Percentiles rank a stretch among this genome's conserved stretches.
Evolutionary conservation across 2,888 invertebrate species (phyloP).

Genomic region (Pardosa pseudoannulata): DNA sequence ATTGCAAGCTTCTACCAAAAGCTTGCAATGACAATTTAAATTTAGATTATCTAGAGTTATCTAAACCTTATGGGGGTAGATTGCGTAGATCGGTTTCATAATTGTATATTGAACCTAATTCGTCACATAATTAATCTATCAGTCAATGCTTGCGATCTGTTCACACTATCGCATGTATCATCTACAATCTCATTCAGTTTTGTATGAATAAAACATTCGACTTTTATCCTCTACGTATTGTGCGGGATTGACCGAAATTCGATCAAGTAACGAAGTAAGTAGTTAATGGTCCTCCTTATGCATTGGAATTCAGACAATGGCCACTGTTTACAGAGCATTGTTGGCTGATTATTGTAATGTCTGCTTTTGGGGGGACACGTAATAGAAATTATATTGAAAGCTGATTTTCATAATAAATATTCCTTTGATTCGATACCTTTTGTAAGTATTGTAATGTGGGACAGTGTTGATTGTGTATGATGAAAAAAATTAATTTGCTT

Average conservation of each 20-base stretch:
- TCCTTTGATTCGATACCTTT: not conserved
- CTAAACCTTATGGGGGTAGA: too few relatives aligned
- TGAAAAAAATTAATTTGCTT: not conserved
- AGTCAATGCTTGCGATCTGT: not conserved
- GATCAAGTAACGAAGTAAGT: not conserved
- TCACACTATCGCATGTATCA: not conserved
- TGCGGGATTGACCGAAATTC: not conserved
- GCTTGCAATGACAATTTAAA: too few relatives aligned
- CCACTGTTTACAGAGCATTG: slow-evolving; percentile 5
- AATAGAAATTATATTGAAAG: slow-evolving; percentile 10
- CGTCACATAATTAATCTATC: not conserved
- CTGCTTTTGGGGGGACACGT: not conserved
- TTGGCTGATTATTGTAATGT: not conserved
- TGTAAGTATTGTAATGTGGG: not conserved
- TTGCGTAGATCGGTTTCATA: too few relatives aligned
- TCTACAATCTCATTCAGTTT: not conserved
- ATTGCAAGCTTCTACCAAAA: too few relatives aligned
- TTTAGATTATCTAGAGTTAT: too few relatives aligned
- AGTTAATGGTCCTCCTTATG: not conserved
- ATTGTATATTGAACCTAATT: not conserved
- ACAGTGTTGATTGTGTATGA: not conserved
- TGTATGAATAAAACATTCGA: not conserved
- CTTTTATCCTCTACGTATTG: not conserved
- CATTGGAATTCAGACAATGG: not conserved
- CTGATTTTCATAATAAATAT: slow-evolving; percentile 10